Base-by-base conservation (phyloP, 1,140 invertebrate species). In the Diachasmimorpha longicaudata region DNA sequence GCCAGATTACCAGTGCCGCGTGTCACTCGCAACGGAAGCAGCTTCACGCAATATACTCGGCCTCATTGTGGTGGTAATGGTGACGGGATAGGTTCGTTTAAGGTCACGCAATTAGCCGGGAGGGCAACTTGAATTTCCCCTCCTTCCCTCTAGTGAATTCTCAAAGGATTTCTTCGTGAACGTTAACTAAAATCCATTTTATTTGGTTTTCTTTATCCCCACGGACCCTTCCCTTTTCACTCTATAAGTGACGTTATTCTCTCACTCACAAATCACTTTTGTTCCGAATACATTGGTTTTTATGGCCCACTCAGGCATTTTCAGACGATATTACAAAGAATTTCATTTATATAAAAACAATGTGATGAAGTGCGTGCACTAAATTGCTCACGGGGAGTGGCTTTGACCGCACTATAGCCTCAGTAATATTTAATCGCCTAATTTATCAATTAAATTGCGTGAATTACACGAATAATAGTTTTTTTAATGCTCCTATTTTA, bases 11-110 rank as follows among this genome's bases (percentile, higher is more conserved):
- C 63, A 67, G 70, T 58, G 75, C 77, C 69, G 77, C 78, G 78
- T 79, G 78, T 79, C 75, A 79, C 72, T 69, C 75, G 70, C 55
- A 55, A 75, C 75, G 78, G 78, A 77, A 75, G 75, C 75, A 70
- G 63, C 72, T 79, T 76, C 78, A 79, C 78, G 78, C 78, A 79
- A 79, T 72, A 71, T 63, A 72, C 31, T 75, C 68, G 78, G 68
- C 71, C 72, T 74, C 72, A 73, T 72, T 69, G 69, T 77, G 71
- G 52, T 77, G 9, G 42, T 70, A 25, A 46, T 46, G 16, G 67
- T 71, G 73, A 44, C 55, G 75, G 77, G 72, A 77, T 75, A 76
- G 46, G 44, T 66, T 70, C 76, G 71, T 55, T 78, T 76, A 78
- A 78, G 77, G 77, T 78, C 77, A 74, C 46, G 48, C 74, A 78